A percentile compares a stretch with the other conserved stretches of the same genome.
phyloP scores from a whole-genome alignment of 2,888 invertebrate genomes.

The Cephus pulcher region DNA sequence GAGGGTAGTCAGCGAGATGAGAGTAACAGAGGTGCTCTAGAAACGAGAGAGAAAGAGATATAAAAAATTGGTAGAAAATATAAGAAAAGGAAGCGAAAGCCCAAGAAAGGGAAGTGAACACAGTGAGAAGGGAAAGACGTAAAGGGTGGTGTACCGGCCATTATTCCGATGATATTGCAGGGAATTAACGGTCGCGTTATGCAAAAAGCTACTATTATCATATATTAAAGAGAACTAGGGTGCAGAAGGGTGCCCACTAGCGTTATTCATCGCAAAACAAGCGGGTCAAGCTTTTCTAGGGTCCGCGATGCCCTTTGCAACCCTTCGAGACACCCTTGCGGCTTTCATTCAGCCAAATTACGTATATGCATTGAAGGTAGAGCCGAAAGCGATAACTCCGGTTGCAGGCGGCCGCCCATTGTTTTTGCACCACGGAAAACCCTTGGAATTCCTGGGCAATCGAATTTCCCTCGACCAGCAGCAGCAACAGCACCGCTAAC shows the following conservation, averaged over 20 bases:
- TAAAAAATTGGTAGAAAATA: background rate
- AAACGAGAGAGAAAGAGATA: background rate
- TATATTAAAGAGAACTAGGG: constrained; percentile 36
- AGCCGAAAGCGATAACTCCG: constrained; percentile 31
- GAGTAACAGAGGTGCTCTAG: background rate
- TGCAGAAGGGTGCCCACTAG: background rate
- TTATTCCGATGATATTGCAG: constrained; percentile 24
- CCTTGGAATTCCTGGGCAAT: background rate
- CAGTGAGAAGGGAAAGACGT: background rate
- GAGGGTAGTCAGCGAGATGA: background rate
- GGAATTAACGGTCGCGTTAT: constrained; percentile 33
- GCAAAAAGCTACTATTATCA: constrained; percentile 36
- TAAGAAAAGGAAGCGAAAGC: background rate
- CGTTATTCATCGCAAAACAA: constrained; percentile 22
- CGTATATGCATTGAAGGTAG: constrained; percentile 27
- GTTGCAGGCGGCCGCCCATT: constrained; percentile 13
- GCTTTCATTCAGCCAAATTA: constrained; percentile 20
- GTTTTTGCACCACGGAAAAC: background rate
- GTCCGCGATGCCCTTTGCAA: background rate
- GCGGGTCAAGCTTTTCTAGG: constrained; percentile 18
- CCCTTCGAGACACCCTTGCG: constrained; percentile 5
- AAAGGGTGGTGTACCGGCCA: background rate
- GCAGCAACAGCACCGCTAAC: background rate
- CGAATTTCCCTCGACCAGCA: background rate
- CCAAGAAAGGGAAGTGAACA: background rate